These are phyloP conservation scores for Desmodus rotundus DNA, from an alignment of 2,113 vertebrate genomes.

Conservation along the genomic window DNA sequence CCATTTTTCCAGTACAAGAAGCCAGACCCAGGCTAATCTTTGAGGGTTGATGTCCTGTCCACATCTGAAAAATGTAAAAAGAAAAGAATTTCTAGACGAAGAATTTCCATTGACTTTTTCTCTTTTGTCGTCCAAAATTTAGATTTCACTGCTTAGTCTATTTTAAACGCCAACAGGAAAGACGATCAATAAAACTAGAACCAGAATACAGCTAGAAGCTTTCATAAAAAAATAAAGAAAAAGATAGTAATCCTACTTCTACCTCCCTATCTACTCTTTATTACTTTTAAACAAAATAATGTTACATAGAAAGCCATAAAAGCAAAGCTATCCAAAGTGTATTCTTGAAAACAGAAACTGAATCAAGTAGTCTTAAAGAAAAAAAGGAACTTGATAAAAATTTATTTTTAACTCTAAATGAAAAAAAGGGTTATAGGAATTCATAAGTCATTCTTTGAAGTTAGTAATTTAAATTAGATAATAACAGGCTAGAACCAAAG, in stretches of 20 bases:
- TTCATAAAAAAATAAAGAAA: background rate
- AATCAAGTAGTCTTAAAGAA: conserved; percentile 5
- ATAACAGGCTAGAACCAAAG: background rate
- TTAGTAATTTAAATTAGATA: background rate
- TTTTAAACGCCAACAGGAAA: conserved; percentile 20
- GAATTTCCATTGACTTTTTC: background rate
- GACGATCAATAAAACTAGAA: conserved; percentile 18
- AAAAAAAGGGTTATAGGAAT: background rate
- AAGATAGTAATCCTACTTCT: background rate
- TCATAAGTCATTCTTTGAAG: conserved; percentile 13
- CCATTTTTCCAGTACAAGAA: conserved; percentile 90
- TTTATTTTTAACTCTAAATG: conserved; percentile 23
- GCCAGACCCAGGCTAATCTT: conserved; percentile 93
- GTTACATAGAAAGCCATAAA: conserved; percentile 15
- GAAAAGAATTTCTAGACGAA: conserved; percentile 7
- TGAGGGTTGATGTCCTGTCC: conserved; percentile 87
- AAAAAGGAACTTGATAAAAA: conserved; percentile 1
- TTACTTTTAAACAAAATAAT: conserved; percentile 14
- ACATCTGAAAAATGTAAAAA: conserved; percentile 71
- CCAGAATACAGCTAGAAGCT: background rate
- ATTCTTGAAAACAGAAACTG: conserved; percentile 11
- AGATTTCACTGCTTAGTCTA: background rate
- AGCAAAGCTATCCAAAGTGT: background rate
- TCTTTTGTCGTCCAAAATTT: background rate
- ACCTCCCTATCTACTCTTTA: background rate